Conservation (phyloP, 2,113 vertebrate species). For the Corapipo altera region DNA sequence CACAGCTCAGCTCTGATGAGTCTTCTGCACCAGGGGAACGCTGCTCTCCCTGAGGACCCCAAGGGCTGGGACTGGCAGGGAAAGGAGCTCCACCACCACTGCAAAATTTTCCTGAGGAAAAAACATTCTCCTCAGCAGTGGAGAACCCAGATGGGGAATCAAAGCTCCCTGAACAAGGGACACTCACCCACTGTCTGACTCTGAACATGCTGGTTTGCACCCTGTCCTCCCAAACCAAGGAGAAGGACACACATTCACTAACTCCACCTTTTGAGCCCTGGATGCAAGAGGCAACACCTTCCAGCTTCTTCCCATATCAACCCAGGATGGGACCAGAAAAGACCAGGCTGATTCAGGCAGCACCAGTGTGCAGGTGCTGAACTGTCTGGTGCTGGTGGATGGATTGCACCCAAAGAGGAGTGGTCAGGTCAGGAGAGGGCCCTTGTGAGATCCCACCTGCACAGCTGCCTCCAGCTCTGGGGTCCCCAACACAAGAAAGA, state of each 20-base stretch:
- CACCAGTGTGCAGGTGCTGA: not conserved
- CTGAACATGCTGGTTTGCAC: not conserved
- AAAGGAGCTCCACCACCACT: not conserved
- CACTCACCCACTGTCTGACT: accelerated
- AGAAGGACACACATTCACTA: not conserved
- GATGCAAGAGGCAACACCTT: not conserved
- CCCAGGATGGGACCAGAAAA: not conserved
- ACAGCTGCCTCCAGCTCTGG: not conserved
- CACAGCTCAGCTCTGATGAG: not conserved
- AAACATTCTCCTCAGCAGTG: not conserved
- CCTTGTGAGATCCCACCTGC: not conserved
- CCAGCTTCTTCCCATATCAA: not conserved
- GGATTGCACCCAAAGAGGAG: not conserved
- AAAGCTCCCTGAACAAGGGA: not conserved
- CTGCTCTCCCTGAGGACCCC: not conserved
- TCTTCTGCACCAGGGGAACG: not conserved
- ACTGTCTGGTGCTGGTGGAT: not conserved
- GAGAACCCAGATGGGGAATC: not conserved
- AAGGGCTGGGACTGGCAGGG: not conserved
- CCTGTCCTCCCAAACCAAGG: not conserved
- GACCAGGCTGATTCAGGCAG: not conserved
- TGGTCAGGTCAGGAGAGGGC: not conserved
- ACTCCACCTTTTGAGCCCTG: not conserved
- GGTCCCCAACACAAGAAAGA: not conserved
- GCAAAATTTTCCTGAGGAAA: not conserved